phyloP scores from a whole-genome alignment of 1,140 invertebrate species.

The Trachelipus rathkii region DNA sequence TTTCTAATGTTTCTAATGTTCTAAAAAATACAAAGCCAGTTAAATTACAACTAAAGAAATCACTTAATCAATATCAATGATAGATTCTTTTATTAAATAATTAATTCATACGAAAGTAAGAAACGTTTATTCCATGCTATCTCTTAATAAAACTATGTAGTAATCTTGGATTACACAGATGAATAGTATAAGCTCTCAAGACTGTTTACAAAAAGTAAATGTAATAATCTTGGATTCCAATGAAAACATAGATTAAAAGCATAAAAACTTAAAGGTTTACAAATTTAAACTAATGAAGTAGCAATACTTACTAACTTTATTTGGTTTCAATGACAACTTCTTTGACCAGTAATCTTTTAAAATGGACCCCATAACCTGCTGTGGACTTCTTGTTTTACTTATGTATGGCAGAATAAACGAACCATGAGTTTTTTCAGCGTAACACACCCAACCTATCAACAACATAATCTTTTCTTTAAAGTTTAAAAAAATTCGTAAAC shows the following conservation, averaged over 20 bases:
- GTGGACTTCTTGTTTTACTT: slow-evolving; percentile 58
- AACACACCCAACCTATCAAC: slow-evolving; percentile 79
- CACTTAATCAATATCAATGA: no score
- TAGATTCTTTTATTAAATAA: no score
- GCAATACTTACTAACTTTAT: neutral
- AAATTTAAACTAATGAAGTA: neutral
- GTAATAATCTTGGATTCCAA: neutral
- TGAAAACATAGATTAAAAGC: neutral
- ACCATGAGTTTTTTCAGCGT: slow-evolving; percentile 97
- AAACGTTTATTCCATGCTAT: no score
- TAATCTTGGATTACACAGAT: no score
- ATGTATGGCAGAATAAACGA: slow-evolving; percentile 82
- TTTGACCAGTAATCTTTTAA: slow-evolving; percentile 44
- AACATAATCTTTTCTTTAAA: neutral
- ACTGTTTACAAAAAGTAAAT: no score
- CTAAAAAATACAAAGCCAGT: no score
- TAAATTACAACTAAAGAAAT: no score
- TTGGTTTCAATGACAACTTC: slow-evolving; percentile 31
- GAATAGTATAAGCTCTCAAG: no score
- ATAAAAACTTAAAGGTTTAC: neutral
- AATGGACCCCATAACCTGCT: slow-evolving; percentile 59
- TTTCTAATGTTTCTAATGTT: no score
- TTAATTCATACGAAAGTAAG: no score
- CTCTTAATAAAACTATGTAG: no score
- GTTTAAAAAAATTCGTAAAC: neutral